Base-by-base conservation (phyloP, 1,140 invertebrate species). In the Drosophila pachea region DNA sequence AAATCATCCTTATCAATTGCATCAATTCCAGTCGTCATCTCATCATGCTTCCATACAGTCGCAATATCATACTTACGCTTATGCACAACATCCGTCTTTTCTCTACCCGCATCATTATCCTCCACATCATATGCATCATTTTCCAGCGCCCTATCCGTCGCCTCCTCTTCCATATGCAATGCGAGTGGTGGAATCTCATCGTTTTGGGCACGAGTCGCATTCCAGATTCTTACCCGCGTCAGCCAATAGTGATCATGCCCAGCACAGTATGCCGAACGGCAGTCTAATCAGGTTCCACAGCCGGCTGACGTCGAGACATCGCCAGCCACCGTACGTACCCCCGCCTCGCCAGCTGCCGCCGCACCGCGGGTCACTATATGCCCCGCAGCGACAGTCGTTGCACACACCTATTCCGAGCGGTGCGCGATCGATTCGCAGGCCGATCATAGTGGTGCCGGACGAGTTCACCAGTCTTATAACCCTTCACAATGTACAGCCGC, bases 401-500 rank as follows among this genome's bases (percentile, higher is more conserved):
- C 32, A 52, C 4, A n/a, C n/a, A 1, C 49, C 32, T 6, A 12
- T 14, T 32, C n/a, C 31, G 31, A 33, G 48, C 92, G 88, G 64
- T 91, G 89, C 82, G 91, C 91, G 74, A 67, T 93, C 95, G 1
- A 98, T 97, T 2, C 91, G 95, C 58, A 99, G 97, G 0, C 98
- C 98, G 3, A 99, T 99, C 79, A 99, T 99, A 74, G 97, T 99
- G 78, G 99, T 99, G 78, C 98, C 98, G 0, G 96, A 95, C 35
- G 95, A 96, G 5, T 94, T 95, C 38, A 97, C 96, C 2, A 98
- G 97, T 0, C 91, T 99, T n/a, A 97, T 99, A 40, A 96, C 96
- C 1, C 98, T 99, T 97, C 96, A 95, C 87, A 99, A 99, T 90
- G 95, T 95, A 9, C 97, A 98, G 89, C 97, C 99, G 73, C 94